These are phyloP conservation scores for Colletes latitarsis DNA, from an alignment of 1,140 invertebrate genomes.

Conservation along the genomic window DNA sequence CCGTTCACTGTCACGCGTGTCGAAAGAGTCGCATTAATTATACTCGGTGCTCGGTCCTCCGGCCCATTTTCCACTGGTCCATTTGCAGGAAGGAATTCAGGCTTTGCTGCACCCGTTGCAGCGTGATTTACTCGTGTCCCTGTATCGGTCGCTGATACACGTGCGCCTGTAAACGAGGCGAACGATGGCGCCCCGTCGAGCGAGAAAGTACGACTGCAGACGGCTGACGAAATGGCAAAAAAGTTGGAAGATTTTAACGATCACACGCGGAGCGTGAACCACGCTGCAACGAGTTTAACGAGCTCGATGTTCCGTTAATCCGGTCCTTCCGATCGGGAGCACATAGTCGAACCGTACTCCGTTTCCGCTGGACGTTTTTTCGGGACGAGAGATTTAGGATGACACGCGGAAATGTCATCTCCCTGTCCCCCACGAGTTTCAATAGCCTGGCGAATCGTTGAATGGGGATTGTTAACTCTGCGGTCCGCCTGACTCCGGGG, in stretches of 20 bases:
- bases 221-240: conserved; percentile 44
- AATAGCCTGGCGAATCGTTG: no score
- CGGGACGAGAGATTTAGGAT: neutral
- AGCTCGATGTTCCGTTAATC: conserved; percentile 45
- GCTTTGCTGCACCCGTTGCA: conserved; percentile 15
- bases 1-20: neutral
- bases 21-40: conserved; percentile 14
- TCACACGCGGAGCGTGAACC: conserved; percentile 33
- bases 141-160: conserved; percentile 41
- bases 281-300: conserved; percentile 34
- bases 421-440: neutral
- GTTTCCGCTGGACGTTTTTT: neutral
- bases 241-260: conserved; percentile 52
- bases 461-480: neutral
- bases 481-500: neutral
- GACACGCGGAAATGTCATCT: neutral
- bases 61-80: conserved; percentile 22
- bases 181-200: conserved; percentile 39
- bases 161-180: conserved; percentile 35
- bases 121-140: conserved; percentile 48
- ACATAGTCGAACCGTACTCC: neutral
- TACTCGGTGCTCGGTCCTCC: neutral
- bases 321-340: neutral
- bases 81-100: conserved; percentile 33
- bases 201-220: conserved; percentile 34